Percentiles rank a stretch among this genome's conserved stretches.
These are phyloP conservation scores for Euspilapteryx auroguttella DNA, from an alignment of 2,888 invertebrate genomes.

Conservation along the genomic window DNA sequence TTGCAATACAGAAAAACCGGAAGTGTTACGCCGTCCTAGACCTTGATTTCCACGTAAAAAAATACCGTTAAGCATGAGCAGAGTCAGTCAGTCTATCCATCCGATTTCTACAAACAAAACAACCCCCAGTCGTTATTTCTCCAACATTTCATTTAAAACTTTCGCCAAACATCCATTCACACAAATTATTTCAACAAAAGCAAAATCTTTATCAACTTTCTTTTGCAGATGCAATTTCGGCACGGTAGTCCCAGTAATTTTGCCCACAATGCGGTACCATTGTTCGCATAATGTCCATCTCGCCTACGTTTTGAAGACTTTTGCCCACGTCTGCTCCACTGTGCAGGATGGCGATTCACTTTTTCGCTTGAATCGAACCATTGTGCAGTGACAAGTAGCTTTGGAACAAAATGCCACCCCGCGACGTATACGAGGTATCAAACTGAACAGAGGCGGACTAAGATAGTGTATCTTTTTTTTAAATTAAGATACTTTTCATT, in stretches of 20 bases:
- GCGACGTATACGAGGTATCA: constrained; percentile 36
- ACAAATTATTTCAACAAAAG: no score
- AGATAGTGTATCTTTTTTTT: constrained; percentile 4
- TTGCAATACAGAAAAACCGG: no score
- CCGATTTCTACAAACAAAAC: no score
- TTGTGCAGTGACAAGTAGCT: constrained; percentile 46
- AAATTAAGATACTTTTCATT: not conserved
- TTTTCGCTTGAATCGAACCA: constrained; percentile 24
- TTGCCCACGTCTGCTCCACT: constrained; percentile 19
- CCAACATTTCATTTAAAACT: no score
- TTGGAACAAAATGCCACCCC: constrained; percentile 49
- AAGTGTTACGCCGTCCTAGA: no score
- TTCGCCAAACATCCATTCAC: no score
- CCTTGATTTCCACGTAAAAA: no score
- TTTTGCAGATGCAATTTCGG: constrained; percentile 7
- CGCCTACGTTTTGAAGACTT: constrained; percentile 20
- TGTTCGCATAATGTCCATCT: constrained; percentile 14
- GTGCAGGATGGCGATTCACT: constrained; percentile 12
- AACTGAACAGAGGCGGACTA: constrained; percentile 34
- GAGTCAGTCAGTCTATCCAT: no score
- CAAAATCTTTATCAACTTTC: no score
- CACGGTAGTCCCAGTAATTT: constrained; percentile 13
- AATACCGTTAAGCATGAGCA: no score
- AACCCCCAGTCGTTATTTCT: no score
- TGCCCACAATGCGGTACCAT: constrained; percentile 10